Evolutionary conservation across 2,888 invertebrate species (phyloP), one percentile per base, ranked within the genome.

Genomic region (Carcina quercana): DNA sequence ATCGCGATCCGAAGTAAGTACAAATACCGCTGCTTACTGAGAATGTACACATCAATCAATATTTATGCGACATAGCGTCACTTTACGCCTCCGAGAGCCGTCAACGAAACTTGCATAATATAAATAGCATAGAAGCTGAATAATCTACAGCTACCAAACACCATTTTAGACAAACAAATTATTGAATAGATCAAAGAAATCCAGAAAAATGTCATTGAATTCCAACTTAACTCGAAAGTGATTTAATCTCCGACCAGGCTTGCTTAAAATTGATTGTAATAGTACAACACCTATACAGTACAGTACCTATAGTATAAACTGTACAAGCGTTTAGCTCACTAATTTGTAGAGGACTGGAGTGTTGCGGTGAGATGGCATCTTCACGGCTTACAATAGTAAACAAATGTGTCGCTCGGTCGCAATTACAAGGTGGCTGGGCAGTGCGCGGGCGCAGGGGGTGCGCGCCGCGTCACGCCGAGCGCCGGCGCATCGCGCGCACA

Each of bases 351-450:
- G 70, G 67, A 59, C 61, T 55, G 57, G 59, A 65, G 72, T 70
- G 72, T 71, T 43, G 66, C 53, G 50, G 53, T 46, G 65, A 67
- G 80, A 82, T 79, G 76, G 71, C 73, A 83, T 83, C 82, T 83
- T 79, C 78, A 71, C 75, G 73, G 80, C 73, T 71, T 75, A 74
- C 79, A 75, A 79, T 78, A 75, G 76, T 76, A 73, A 80, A 80
- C 80, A 79, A 82, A 80, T 79, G 80, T 80, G 82, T 79, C 72
- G 80, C 68, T 53, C 59, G 53, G 64, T 51, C 57, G 73, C 79
- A 78, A 82, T 79, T 78, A 79, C 72, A 65, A 47, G 45, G 62
- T 36, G 26, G 37, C 36, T 24, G 13, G 47, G 38, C 41, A 44
- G 38, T 42, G 52, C 48, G 49, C 50, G 36, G 43, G 45, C 47